phyloP scores from a whole-genome alignment of 2,797 vertebrate species.

The Chaunax sp. region DNA sequence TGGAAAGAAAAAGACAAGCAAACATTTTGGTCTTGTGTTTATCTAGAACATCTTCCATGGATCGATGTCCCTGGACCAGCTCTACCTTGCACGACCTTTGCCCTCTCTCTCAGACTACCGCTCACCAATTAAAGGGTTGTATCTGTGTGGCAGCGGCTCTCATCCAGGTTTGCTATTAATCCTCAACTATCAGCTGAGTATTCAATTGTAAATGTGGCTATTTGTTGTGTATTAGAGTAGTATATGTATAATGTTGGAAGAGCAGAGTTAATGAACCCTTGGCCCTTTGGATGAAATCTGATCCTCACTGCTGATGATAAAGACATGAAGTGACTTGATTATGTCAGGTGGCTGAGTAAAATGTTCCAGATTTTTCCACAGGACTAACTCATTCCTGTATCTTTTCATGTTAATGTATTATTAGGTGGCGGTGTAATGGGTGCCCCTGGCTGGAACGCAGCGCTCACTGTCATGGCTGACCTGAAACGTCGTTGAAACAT shows the following conservation, averaged over 20 bases:
- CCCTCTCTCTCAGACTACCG: constrained; percentile 88
- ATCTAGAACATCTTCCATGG: constrained; percentile 97
- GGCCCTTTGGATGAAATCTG: constrained; percentile 11
- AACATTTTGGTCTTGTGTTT: constrained; percentile 31
- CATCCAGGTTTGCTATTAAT: constrained; percentile 89
- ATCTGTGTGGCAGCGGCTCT: constrained; percentile 94
- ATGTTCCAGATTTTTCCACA: too few relatives aligned
- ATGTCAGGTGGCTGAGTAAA: neutral
- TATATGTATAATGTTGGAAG: neutral
- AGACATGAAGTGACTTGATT: too few relatives aligned
- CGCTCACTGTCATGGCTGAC: constrained; percentile 85
- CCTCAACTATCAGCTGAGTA: neutral
- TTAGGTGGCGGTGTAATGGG: constrained; percentile 98
- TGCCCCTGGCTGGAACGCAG: constrained; percentile 91
- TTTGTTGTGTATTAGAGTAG: too few relatives aligned
- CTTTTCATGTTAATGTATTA: constrained; percentile 1
- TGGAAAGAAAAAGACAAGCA: constrained; percentile 1
- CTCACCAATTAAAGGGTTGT: constrained; percentile 90
- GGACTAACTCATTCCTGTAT: too few relatives aligned
- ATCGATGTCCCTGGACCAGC: constrained; percentile 95
- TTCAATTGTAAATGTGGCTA: too few relatives aligned
- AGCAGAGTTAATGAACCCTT: constrained; percentile 13
- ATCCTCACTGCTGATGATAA: constrained; percentile 4
- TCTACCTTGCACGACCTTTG: constrained; percentile 92
- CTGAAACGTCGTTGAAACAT: constrained; percentile 64